phyloP scores from a whole-genome alignment of 2,113 vertebrate genomes.

The Micromys minutus region DNA sequence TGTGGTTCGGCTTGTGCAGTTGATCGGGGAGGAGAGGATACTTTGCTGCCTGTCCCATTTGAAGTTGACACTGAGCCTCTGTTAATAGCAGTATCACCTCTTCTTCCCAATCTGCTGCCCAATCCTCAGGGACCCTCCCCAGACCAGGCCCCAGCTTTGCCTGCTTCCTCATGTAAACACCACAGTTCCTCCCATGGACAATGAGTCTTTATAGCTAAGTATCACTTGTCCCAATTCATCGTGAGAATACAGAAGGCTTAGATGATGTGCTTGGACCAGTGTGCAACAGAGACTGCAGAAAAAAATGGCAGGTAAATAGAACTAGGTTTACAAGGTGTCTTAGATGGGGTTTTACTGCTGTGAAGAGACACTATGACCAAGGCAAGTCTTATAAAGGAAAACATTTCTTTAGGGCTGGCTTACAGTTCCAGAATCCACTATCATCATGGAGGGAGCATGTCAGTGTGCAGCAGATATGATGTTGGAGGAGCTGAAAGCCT shows the following conservation, averaged over 20 bases:
- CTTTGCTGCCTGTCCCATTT: neutral
- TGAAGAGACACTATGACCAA: too few species aligned
- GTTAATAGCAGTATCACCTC: neutral
- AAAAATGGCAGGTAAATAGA: neutral
- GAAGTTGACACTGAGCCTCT: neutral
- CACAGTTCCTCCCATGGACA: neutral
- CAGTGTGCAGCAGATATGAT: too few species aligned
- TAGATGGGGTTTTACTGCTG: too few species aligned
- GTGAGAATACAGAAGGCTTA: neutral
- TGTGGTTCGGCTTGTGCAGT: neutral
- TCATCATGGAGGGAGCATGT: too few species aligned
- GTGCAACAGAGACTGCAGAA: too few species aligned
- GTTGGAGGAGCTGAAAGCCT: too few species aligned
- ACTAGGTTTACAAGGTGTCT: neutral
- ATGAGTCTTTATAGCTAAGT: neutral
- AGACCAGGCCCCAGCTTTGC: neutral
- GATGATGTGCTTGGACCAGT: too few species aligned
- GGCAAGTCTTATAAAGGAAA: too few species aligned
- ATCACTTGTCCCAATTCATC: neutral
- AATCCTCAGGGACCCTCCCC: neutral
- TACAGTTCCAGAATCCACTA: too few species aligned
- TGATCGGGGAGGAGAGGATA: neutral
- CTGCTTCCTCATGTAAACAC: fast-evolving
- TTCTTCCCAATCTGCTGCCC: neutral
- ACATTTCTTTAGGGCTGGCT: too few species aligned